Base-by-base conservation (phyloP, 2,888 invertebrate genomes). In the Epirrita christyi region DNA sequence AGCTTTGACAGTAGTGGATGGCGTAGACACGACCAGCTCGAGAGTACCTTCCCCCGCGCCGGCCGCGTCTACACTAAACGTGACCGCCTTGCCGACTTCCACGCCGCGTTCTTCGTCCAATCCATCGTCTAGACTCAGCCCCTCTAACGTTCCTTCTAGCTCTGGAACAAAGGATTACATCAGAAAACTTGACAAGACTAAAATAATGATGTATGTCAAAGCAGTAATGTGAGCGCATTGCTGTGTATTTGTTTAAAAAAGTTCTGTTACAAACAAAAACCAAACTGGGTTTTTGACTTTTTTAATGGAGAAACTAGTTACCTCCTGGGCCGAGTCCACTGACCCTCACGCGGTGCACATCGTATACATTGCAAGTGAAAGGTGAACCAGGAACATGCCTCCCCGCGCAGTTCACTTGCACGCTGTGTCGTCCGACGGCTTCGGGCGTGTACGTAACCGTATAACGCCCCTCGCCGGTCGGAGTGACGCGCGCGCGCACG, bases 41-140 rank as follows among this genome's bases (percentile, higher is more conserved):
- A 98, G 88, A 0, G 97, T 98, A 1, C 98, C 98, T 83, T 98
- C 97, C 0, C 98, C 98, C 1, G 98, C 98, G 73, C 97, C 97
- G 0, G 97, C 97, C 0, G 98, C 98, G 86, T 98, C 98, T 34
- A 98, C 98, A 68, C 97, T 97, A 81, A 98, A 98, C 0, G 97
- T 98, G 0, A 97, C 96, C 0, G 97, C 96, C 72, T 97, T 96
- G 4, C 97, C 97, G 8, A 97, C 93, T 81, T 96, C 95, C 38
- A 76, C 93, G 64, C 80, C 93, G 34, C 77, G 84, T 70, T 88
- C 89, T 29, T 93, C 86, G 49, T 91, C 81, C 62, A 73, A 83
- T 3, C 89, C 84, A 5, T 92, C 92, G 32, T 92, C 92, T 2
- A 92, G 71, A 55, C 86, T 91, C 1, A 92, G 76, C 0, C 92